Conservation (phyloP, 2,888 invertebrate genomes). For the Callinectes sapidus region DNA sequence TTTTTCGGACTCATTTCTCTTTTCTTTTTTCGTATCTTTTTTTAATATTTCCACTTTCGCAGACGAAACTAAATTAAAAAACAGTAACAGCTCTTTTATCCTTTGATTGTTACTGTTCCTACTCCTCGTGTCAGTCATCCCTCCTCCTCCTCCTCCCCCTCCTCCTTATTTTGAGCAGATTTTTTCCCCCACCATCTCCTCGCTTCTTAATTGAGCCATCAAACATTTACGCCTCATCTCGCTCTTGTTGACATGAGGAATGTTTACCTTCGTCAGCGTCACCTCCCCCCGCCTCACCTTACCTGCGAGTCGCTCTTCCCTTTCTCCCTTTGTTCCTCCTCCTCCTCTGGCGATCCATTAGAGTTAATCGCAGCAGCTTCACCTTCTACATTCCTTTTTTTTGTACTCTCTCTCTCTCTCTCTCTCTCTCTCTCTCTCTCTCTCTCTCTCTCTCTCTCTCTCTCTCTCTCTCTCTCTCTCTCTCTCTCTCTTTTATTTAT, state of each 20-base stretch:
- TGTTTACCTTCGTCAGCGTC: slow-evolving; percentile 4
- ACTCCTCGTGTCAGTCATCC: neutral
- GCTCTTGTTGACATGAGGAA: slow-evolving; percentile 8
- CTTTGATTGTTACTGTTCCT: neutral
- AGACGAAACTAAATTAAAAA: neutral
- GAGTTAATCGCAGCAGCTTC: neutral
- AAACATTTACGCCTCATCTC: slow-evolving; percentile 33
- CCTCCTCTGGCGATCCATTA: neutral
- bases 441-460: slow-evolving; percentile 33
- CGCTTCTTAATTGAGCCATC: slow-evolving; percentile 31
- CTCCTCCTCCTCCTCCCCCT: neutral
- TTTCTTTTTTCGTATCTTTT: neutral
- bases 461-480: slow-evolving; percentile 37
- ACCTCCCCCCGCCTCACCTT: neutral
- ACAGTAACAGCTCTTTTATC: neutral
- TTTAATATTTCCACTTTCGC: neutral
- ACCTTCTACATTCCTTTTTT: neutral
- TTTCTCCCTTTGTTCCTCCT: neutral
- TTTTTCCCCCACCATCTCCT: neutral
- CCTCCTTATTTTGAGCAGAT: neutral
- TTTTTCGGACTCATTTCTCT: neutral
- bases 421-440: slow-evolving; percentile 2
- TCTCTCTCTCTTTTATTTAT: neutral
- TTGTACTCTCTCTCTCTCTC: neutral
- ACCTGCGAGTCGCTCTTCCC: neutral